These are phyloP conservation scores for Phrixothrix hirtus DNA, from an alignment of 2,888 invertebrate species.

Conservation along the genomic window DNA sequence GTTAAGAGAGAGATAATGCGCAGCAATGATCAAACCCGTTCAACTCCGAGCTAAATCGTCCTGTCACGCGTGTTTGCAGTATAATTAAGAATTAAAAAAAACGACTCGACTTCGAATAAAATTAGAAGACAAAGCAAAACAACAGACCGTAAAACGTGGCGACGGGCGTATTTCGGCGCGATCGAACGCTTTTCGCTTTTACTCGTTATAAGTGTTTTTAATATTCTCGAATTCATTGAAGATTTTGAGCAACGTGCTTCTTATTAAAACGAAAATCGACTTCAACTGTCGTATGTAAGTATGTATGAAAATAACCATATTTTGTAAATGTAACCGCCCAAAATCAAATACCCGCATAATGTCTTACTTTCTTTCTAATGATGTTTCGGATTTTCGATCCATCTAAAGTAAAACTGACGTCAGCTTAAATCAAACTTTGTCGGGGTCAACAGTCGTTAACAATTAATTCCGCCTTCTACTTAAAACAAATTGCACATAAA, in stretches of 20 bases:
- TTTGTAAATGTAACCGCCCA: background rate
- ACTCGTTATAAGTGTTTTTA: background rate
- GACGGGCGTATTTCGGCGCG: conserved; percentile 17
- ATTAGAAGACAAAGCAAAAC: conserved; percentile 1
- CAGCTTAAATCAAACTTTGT: background rate
- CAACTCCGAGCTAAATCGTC: background rate
- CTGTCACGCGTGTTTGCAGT: conserved; percentile 13
- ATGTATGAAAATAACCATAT: background rate
- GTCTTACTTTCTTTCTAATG: background rate
- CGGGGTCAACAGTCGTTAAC: conserved; percentile 5
- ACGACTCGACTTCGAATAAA: conserved; percentile 1
- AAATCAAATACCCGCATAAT: background rate
- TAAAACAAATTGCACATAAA: background rate
- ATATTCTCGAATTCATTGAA: background rate
- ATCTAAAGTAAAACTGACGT: background rate
- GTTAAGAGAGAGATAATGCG: conserved; percentile 15
- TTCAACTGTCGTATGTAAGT: conserved; percentile 12
- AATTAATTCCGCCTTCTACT: background rate
- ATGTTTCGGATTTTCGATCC: background rate
- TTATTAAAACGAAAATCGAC: background rate
- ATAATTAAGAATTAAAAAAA: conserved; percentile 11
- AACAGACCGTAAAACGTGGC: conserved; percentile 3
- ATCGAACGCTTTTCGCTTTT: conserved; percentile 12
- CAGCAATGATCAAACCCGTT: conserved; percentile 14
- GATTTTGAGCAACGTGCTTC: background rate